phyloP scores from a whole-genome alignment of 2,113 vertebrate genomes.

The Bufo bufo region DNA sequence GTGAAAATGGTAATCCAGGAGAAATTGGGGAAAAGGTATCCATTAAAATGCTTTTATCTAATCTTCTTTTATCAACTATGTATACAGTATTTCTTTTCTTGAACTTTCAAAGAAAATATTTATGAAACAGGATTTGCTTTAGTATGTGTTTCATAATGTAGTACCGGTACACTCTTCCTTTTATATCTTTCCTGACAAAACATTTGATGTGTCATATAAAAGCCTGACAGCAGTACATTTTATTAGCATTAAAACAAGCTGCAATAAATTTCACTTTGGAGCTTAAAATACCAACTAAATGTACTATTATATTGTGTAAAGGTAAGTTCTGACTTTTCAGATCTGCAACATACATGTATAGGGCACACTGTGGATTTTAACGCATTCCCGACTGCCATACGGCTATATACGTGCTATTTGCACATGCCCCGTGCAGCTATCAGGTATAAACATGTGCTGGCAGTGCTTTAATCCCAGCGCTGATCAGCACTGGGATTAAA shows the following conservation, averaged over 20 bases:
- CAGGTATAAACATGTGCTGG: no score
- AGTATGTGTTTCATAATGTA: conserved; percentile 12
- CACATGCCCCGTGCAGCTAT: no score
- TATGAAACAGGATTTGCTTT: conserved; percentile 5
- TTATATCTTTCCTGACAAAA: background rate
- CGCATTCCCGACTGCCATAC: no score
- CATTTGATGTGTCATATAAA: background rate
- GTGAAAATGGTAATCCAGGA: conserved; percentile 71
- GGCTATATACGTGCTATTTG: no score
- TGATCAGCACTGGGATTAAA: no score
- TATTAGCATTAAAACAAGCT: background rate
- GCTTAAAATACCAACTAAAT: background rate
- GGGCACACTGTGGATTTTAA: no score
- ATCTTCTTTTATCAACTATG: conserved; percentile 10
- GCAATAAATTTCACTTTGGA: background rate
- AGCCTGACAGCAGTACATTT: background rate
- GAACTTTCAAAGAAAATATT: conserved; percentile 31
- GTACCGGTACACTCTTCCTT: background rate
- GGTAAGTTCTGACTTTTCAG: background rate
- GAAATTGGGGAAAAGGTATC: conserved; percentile 76
- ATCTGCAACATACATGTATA: background rate
- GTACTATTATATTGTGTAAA: background rate
- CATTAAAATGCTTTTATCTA: conserved; percentile 11
- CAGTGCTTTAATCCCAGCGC: no score
- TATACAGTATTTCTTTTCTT: background rate